Base-by-base conservation (phyloP, 2,797 vertebrate species). In the Balearica regulorum region DNA sequence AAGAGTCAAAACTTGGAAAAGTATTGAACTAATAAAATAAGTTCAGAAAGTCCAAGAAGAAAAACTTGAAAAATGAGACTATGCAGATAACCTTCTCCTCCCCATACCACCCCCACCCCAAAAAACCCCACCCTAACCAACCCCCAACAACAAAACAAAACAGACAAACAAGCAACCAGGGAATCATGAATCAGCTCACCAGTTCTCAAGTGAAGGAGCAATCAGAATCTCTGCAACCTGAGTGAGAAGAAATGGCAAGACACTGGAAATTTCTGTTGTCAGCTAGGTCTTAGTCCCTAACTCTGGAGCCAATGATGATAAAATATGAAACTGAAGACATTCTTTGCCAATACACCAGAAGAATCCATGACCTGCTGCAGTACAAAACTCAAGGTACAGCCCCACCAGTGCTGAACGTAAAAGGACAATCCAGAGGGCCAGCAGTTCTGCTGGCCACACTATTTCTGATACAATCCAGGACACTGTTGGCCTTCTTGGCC, bases 31-130 rank as follows among this genome's bases (percentile, higher is more conserved):
- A 62, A 78, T 75, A 93, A 89, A 80, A 83, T 14, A 44, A 54
- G 6, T 73, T 80, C 9, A 39, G 28, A 78, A 93, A 39, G 16
- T 37, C 21, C 29, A 51, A 53, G 29, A 76, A 72, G 11, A 9
- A 85, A 81, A 90, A 70, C 20, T 33, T 73, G 20, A 55, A 89
- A 73, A 83, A 88, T 24, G 10, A 83, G 17, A 22, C 17, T 60
- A 20, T 28, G 22, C 17, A 35, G 26, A 61, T 41, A 43, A 11
- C 8, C 13, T 71, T 8, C 5, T 66, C 5, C 18, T 66, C 3
- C 17, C 2, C 7, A 41, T 54, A 18, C 2, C 3, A 4, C 5
- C 1, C 5, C 16, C 1, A 4, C 9, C 1, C 4, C 10, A 31
- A n/a, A 19, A 46, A 48, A 37, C 43, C 43, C 43, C 43, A 43